Evolutionary conservation across 1,140 invertebrate genomes (phyloP).

Genomic region (Solen grandis): DNA sequence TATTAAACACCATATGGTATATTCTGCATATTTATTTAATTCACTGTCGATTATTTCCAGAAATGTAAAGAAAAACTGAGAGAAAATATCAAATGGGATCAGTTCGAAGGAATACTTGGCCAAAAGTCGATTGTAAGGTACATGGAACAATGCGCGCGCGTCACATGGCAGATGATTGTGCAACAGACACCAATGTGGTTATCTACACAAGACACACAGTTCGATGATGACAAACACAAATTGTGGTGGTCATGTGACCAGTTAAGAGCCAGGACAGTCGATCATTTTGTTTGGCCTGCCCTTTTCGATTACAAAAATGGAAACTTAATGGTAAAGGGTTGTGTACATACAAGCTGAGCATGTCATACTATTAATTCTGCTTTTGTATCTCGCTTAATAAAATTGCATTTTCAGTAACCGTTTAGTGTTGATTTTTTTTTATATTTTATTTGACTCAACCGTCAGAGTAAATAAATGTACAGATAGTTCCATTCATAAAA

Average conservation of each 20-base stretch:
- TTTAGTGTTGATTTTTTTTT: no score
- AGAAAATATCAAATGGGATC: background rate
- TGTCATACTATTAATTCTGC: no score
- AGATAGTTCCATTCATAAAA: no score
- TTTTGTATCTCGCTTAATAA: no score
- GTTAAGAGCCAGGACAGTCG: conserved; percentile 61
- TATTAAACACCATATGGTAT: no score
- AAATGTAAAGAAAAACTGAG: conserved; percentile 20
- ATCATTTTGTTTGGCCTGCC: conserved; percentile 75
- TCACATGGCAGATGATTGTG: conserved; percentile 77
- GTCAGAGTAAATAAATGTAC: no score
- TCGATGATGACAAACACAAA: conserved; percentile 72
- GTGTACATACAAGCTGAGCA: conserved; percentile 74
- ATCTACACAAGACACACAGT: conserved; percentile 59
- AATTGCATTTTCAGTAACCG: no score
- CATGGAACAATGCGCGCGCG: conserved; percentile 53
- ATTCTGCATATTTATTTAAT: no score
- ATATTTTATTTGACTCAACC: no score
- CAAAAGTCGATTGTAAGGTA: conserved; percentile 39
- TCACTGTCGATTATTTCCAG: no score
- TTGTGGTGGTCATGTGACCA: conserved; percentile 78
- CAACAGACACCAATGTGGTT: conserved; percentile 74
- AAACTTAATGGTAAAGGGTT: conserved; percentile 74
- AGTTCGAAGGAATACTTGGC: conserved; percentile 30
- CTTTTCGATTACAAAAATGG: conserved; percentile 75